phyloP scores from a whole-genome alignment of 2,888 invertebrate species.

The Glomeris marginata region DNA sequence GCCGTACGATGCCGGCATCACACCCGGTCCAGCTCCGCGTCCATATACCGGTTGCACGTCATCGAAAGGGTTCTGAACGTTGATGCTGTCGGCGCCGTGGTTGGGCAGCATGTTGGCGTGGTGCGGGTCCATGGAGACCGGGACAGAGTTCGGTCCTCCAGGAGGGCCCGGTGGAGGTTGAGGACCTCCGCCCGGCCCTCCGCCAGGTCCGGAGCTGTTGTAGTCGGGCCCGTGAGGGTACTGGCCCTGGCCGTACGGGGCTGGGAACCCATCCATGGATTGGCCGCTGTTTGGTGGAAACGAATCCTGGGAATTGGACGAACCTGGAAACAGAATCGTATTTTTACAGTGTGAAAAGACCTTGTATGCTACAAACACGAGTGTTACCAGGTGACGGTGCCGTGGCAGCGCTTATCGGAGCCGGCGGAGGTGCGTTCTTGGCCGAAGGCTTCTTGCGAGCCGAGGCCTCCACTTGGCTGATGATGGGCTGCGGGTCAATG shows the following conservation, averaged over 20 bases:
- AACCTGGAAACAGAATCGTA: slow-evolving; percentile 40
- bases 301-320: slow-evolving; percentile 81
- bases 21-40: slow-evolving; percentile 8
- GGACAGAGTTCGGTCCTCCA: slow-evolving; percentile 1
- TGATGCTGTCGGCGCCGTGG: slow-evolving; percentile 24
- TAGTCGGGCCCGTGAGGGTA: slow-evolving; percentile 12
- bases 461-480: slow-evolving; percentile 70
- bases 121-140: slow-evolving; percentile 8
- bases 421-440: slow-evolving; percentile 65
- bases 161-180: slow-evolving; percentile 1
- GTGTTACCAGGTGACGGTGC: background rate
- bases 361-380: background rate
- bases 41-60: slow-evolving; percentile 10
- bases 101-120: slow-evolving; percentile 12
- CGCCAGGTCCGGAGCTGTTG: slow-evolving; percentile 7
- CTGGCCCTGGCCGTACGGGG: slow-evolving; percentile 18
- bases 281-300: slow-evolving; percentile 55
- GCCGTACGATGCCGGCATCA: slow-evolving; percentile 11
- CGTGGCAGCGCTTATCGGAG: slow-evolving; percentile 36
- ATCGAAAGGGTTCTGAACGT: slow-evolving; percentile 30
- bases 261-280: slow-evolving; percentile 51
- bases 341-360: background rate
- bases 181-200: slow-evolving; percentile 4
- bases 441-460: slow-evolving; percentile 65
- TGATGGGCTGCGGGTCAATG: slow-evolving; percentile 88